Conservation (phyloP, 1,140 invertebrate genomes). For the Zelostemma sp. region DNA sequence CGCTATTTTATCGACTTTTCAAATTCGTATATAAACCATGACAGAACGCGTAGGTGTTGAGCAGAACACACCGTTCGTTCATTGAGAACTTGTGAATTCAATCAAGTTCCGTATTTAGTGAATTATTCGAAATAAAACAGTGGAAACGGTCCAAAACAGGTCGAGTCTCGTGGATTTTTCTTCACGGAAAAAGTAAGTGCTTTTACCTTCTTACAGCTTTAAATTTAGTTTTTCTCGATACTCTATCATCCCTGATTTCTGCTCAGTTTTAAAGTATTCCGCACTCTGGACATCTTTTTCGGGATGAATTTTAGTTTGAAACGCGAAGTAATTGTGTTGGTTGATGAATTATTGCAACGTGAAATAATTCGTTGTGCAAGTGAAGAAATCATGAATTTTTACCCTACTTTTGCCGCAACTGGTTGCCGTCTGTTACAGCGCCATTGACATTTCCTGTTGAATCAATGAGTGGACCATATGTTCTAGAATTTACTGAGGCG, state of each 20-base stretch:
- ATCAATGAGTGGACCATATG: slow-evolving; percentile 3
- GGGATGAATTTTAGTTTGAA: too few species aligned
- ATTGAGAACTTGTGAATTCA: slow-evolving; percentile 1
- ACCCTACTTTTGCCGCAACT: neutral
- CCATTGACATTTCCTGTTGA: slow-evolving; percentile 4
- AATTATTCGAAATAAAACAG: neutral
- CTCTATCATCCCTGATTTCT: too few species aligned
- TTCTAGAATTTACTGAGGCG: neutral
- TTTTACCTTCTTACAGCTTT: neutral
- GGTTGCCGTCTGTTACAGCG: slow-evolving; percentile 1
- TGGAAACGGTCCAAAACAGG: neutral
- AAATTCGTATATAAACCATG: slow-evolving; percentile 10
- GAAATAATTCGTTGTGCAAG: too few species aligned
- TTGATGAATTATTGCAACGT: too few species aligned
- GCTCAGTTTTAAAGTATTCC: too few species aligned
- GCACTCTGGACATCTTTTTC: too few species aligned
- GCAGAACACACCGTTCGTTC: slow-evolving; percentile 7
- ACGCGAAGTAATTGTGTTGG: too few species aligned
- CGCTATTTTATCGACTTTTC: slow-evolving; percentile 9
- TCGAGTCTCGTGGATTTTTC: neutral
- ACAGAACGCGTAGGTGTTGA: slow-evolving; percentile 10
- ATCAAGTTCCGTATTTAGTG: neutral
- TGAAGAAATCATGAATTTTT: too few species aligned
- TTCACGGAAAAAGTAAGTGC: neutral
- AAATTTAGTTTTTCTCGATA: neutral